A percentile compares a stretch with the other conserved stretches of the same genome.
These are phyloP conservation scores for Pipistrellus nathusii DNA, from an alignment of 2,797 vertebrate species.

Conservation along the genomic window DNA sequence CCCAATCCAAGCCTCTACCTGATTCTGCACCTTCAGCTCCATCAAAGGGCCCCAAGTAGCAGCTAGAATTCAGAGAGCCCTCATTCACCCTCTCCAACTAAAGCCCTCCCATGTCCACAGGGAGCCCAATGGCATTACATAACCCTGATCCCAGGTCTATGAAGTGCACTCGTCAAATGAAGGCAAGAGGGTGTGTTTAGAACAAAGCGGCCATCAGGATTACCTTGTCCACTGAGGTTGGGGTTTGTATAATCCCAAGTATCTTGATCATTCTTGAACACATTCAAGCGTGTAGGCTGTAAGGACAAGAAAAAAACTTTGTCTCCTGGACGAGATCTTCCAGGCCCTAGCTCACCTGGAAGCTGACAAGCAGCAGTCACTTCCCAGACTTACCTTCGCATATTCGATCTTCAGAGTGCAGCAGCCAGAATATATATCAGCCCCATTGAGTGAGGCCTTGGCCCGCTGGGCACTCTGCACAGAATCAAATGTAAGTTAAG, in stretches of 20 bases:
- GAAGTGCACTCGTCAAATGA: slow-evolving; percentile 75
- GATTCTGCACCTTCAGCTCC: background rate
- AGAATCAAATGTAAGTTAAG: slow-evolving; percentile 92
- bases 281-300: slow-evolving; percentile 97
- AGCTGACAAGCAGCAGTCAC: background rate
- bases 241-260: slow-evolving; percentile 99
- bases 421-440: slow-evolving; percentile 98
- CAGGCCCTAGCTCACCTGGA: background rate
- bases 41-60: background rate
- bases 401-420: slow-evolving; percentile 99
- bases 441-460: slow-evolving; percentile 97
- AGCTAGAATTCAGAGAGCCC: background rate
- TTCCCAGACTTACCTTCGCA: slow-evolving; percentile 92
- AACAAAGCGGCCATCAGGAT: slow-evolving; percentile 79
- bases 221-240: slow-evolving; percentile 97
- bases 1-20: background rate
- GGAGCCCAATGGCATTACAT: slow-evolving; percentile 87
- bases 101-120: slow-evolving; percentile 63
- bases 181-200: slow-evolving; percentile 71
- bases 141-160: slow-evolving; percentile 82
- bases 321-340: too few relatives aligned
- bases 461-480: slow-evolving; percentile 98
- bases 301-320: slow-evolving; percentile 50
- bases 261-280: slow-evolving; percentile 99
- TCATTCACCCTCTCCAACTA: background rate